phyloP scores from a whole-genome alignment of 2,113 vertebrate genomes.

The Trachemys scripta region DNA sequence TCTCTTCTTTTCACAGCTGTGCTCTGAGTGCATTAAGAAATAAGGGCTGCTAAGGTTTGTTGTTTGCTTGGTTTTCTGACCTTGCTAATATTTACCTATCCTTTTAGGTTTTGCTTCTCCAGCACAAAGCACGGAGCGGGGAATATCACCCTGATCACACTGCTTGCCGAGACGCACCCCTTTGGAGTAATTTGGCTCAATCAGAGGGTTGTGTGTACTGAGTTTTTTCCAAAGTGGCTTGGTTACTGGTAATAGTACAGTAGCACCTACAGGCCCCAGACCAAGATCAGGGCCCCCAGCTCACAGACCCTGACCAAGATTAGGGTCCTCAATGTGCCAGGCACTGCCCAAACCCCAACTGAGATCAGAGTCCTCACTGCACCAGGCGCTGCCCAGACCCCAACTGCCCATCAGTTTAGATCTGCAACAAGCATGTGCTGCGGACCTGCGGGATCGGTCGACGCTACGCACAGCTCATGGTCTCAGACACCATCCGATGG shows the following conservation, averaged over 20 bases:
- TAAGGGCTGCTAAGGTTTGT: not conserved
- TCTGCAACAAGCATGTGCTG: not conserved
- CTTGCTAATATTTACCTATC: not conserved
- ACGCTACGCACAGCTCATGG: too few species aligned
- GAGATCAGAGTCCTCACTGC: too few species aligned
- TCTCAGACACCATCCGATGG: too few species aligned
- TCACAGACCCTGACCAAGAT: not conserved
- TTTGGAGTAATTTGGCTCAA: not conserved
- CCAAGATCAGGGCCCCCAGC: not conserved
- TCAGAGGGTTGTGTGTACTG: not conserved
- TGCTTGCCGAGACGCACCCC: not conserved
- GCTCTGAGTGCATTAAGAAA: not conserved
- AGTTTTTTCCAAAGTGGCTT: not conserved
- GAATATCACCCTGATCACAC: not conserved
- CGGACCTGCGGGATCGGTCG: too few species aligned
- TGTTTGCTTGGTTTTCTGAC: not conserved
- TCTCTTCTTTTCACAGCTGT: not conserved
- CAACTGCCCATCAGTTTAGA: not conserved
- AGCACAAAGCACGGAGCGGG: not conserved
- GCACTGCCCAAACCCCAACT: too few species aligned
- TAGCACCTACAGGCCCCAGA: not conserved
- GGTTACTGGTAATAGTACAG: not conserved
- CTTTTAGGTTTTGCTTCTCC: not conserved
- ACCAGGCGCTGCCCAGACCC: too few species aligned
- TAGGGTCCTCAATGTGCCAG: not conserved